These are phyloP conservation scores for Steromphala cineraria DNA, from an alignment of 2,888 invertebrate genomes.

Conservation along the genomic window DNA sequence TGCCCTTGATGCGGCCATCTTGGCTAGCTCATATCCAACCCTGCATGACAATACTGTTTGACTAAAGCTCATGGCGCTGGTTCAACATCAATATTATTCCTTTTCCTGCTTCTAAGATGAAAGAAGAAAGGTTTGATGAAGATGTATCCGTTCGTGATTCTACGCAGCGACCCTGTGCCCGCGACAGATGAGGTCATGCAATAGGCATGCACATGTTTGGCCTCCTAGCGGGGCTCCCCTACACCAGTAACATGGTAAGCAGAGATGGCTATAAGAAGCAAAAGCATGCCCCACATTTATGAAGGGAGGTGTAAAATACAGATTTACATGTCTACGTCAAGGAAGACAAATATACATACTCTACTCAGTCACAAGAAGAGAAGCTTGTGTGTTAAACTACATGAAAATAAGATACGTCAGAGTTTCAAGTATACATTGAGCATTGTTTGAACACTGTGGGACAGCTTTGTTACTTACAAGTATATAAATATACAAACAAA, in stretches of 20 bases:
- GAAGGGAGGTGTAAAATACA: background rate
- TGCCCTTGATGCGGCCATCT: too few species aligned
- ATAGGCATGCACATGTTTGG: slow-evolving; percentile 20
- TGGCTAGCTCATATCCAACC: background rate
- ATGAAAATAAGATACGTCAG: too few species aligned
- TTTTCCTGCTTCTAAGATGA: too few species aligned
- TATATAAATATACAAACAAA: background rate
- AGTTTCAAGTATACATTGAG: too few species aligned
- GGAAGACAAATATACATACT: background rate
- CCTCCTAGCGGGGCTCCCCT: slow-evolving; percentile 3
- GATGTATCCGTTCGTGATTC: too few species aligned
- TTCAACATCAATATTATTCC: too few species aligned
- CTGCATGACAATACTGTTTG: background rate
- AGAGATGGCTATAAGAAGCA: slow-evolving; percentile 14
- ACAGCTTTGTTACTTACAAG: background rate
- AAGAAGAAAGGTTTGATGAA: too few species aligned
- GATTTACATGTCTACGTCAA: background rate
- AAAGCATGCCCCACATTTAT: slow-evolving; percentile 22
- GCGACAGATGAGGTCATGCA: slow-evolving; percentile 11
- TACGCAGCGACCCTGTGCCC: too few species aligned
- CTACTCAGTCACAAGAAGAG: slow-evolving; percentile 1
- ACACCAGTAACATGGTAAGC: slow-evolving; percentile 18
- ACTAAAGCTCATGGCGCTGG: background rate
- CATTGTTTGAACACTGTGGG: too few species aligned
- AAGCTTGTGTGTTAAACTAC: slow-evolving; percentile 1